phyloP scores from a whole-genome alignment of 1,140 invertebrate species.

The Drosophila bocki region DNA sequence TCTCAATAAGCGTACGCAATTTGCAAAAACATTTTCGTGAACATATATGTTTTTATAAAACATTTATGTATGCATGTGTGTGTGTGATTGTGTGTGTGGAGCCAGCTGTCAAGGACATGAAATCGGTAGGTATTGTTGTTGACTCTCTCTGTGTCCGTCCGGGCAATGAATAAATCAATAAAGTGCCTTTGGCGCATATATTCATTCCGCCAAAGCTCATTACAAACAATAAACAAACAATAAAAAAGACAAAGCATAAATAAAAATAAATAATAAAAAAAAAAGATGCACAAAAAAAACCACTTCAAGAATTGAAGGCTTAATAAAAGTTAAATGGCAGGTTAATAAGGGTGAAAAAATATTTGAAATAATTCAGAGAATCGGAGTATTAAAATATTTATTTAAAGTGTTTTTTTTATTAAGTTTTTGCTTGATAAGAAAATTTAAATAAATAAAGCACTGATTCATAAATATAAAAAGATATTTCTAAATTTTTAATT shows the following conservation, averaged over 20 bases:
- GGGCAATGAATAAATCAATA: slow-evolving; percentile 28
- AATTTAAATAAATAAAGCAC: background rate
- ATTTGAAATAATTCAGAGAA: background rate
- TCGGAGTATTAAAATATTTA: background rate
- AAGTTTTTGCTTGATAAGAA: background rate
- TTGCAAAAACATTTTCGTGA: slow-evolving; percentile 2
- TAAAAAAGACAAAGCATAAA: background rate
- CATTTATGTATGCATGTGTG: background rate
- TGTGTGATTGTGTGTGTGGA: background rate
- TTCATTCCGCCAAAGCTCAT: slow-evolving; percentile 36
- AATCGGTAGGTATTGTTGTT: slow-evolving; percentile 18
- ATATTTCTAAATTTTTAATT: too few relatives aligned
- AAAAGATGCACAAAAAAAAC: background rate
- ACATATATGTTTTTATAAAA: slow-evolving; percentile 23
- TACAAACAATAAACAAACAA: slow-evolving; percentile 44
- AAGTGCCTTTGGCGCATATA: slow-evolving; percentile 15
- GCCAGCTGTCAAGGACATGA: slow-evolving; percentile 36
- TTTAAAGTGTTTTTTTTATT: background rate
- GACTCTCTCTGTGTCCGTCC: slow-evolving; percentile 6
- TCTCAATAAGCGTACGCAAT: background rate
- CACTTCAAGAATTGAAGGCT: background rate
- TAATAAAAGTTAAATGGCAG: slow-evolving; percentile 1
- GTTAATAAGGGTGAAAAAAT: background rate
- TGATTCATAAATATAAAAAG: too few relatives aligned
- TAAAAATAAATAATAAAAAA: background rate